Base-by-base conservation (phyloP, 2,888 invertebrate genomes). In the Zygogramma bicolorata region DNA sequence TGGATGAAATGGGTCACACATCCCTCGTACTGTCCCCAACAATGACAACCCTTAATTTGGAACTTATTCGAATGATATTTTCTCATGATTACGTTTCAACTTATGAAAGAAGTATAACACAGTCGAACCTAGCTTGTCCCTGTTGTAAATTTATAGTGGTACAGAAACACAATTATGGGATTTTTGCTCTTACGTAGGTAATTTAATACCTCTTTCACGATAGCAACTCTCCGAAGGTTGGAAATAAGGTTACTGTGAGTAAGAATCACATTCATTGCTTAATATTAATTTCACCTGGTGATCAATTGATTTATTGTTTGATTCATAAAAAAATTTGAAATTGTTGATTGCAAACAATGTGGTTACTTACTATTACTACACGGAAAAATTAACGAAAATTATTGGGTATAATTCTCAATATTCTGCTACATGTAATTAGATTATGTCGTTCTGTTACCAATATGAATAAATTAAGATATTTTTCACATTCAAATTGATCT, bases 41-140 rank as follows among this genome's bases (percentile, higher is more conserved):
- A 85, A 86, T 84, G 85, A 85, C 85, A 85, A 85, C 86, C 86
- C 86, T 86, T 86, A 85, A 87, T 86, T 86, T 85, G 83, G 85
- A 85, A 84, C 84, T 83, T 83, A 85, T 86, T 84, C 83, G 83
- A 83, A 84, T 85, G 85, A 86, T 85, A 86, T 86, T 86, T 87
- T 87, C 86, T 86, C 86, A 86, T 83, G 85, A 77, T 75, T 73
- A 60, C 58, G 72, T 60, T 68, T 65, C 71, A 59, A 65, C 53
- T 70, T 72, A 10, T 27, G 53, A 73, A 65, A 73, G 57, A 49
- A 70, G 63, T 27, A 70, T 67, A 46, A 69, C 71, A 69, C 68
- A 67, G 68, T 65, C 46, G 60, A 68, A 15, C 68, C 60, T 40
- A 61, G 72, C 65, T 68, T 65, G 70, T 62, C 68, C 68, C 65